These are phyloP conservation scores for Girardinus metallicus DNA, from an alignment of 2,797 vertebrate genomes.

Conservation along the genomic window DNA sequence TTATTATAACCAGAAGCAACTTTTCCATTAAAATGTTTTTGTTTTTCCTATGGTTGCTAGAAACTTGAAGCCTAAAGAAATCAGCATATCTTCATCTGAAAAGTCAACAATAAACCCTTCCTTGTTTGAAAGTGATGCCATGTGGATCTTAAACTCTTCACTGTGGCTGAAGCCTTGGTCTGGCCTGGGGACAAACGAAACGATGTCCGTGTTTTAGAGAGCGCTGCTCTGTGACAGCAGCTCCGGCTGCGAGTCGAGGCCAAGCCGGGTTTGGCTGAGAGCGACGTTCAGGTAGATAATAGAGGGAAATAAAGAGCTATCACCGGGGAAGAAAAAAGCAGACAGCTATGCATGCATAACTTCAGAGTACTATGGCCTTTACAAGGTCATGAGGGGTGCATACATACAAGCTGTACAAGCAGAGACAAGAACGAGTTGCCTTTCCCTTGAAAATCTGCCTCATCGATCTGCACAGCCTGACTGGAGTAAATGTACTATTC, in stretches of 20 bases:
- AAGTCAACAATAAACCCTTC: conserved; percentile 9
- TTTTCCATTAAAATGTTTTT: neutral
- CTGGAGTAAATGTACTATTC: conserved; percentile 70
- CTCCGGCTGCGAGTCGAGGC: conserved; percentile 23
- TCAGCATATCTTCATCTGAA: neutral
- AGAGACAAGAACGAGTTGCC: conserved; percentile 24
- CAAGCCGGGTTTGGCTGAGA: conserved; percentile 18
- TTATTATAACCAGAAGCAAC: too few species aligned
- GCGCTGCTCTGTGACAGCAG: conserved; percentile 50
- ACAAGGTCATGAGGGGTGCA: conserved; percentile 27
- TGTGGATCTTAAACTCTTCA: conserved; percentile 31
- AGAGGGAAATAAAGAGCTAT: conserved; percentile 24
- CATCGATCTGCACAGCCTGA: conserved; percentile 61
- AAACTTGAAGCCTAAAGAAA: neutral
- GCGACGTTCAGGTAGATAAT: conserved; percentile 13
- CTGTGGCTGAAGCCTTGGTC: conserved; percentile 41
- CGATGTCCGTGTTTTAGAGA: conserved; percentile 51
- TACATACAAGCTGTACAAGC: conserved; percentile 31
- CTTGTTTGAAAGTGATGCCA: conserved; percentile 45
- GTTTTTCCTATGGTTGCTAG: neutral
- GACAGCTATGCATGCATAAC: conserved; percentile 16
- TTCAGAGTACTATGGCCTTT: conserved; percentile 10
- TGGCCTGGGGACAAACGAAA: conserved; percentile 50
- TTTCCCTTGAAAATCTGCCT: conserved; percentile 48
- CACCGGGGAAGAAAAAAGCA: conserved; percentile 5